These are phyloP conservation scores for Sarcophilus harrisii DNA, from an alignment of 2,797 vertebrate genomes.

Conservation along the genomic window DNA sequence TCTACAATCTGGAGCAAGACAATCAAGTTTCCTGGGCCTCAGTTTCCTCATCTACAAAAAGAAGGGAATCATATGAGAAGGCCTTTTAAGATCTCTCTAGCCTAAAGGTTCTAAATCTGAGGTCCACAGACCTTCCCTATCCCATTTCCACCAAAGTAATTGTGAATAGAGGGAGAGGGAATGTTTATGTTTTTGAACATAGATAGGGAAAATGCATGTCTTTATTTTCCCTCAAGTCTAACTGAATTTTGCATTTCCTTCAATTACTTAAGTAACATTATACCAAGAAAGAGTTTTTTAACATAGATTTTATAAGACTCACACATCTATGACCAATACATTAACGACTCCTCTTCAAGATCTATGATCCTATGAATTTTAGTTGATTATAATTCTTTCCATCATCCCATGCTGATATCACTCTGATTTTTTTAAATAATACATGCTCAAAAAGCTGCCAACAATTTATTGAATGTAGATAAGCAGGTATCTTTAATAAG, in stretches of 20 bases:
- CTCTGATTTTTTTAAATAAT: constrained; percentile 56
- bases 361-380: not conserved
- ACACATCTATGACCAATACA: constrained; percentile 24
- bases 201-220: not conserved
- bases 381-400: not conserved
- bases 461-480: constrained; percentile 46
- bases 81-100: not conserved
- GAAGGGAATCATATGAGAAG: not conserved
- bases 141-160: not conserved
- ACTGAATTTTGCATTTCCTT: not conserved
- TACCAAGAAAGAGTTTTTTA: not conserved
- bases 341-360: not conserved
- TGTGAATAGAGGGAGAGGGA: not conserved
- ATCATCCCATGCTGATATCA: not conserved
- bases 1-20: not conserved
- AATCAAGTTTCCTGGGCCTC: not conserved
- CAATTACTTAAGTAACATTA: not conserved
- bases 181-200: not conserved
- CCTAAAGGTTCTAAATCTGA: not conserved
- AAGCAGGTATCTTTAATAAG: constrained; percentile 34
- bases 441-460: constrained; percentile 32
- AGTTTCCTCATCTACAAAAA: not conserved
- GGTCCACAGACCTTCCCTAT: not conserved
- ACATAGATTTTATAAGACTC: constrained; percentile 52
- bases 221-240: not conserved